A percentile compares a stretch with the other conserved stretches of the same genome.
Evolutionary conservation across 1,140 invertebrate genomes (phyloP).

Genomic region (Dryas iulia): DNA sequence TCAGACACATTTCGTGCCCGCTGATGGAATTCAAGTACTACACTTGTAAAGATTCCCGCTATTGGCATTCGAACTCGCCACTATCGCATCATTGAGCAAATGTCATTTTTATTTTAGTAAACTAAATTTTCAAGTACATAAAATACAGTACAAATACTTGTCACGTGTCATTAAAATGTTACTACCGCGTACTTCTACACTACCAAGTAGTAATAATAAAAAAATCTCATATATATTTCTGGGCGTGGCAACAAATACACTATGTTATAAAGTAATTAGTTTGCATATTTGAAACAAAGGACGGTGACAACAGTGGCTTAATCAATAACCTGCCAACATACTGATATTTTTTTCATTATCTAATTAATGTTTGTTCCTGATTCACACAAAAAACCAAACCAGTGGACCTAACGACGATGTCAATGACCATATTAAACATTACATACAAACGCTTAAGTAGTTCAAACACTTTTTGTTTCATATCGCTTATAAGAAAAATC

Average conservation of each 20-base stretch:
- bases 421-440: conserved; percentile 17
- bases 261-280: neutral
- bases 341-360: conserved; percentile 6
- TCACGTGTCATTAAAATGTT: too few relatives aligned
- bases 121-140: too few relatives aligned
- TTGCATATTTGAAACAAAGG: conserved; percentile 1
- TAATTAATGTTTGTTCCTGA: conserved; percentile 27
- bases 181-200: too few relatives aligned
- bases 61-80: too few relatives aligned
- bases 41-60: too few relatives aligned
- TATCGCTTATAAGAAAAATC: neutral
- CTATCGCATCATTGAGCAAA: too few relatives aligned
- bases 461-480: neutral
- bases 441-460: neutral
- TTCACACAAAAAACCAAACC: conserved; percentile 11
- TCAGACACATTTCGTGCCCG: too few relatives aligned
- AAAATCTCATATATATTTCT: neutral
- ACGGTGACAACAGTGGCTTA: conserved; percentile 9
- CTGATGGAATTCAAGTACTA: too few relatives aligned
- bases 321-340: conserved; percentile 9
- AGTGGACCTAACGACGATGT: conserved; percentile 8
- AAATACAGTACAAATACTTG: too few relatives aligned
- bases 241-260: neutral
- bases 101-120: too few relatives aligned
- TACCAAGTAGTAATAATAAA: neutral